Evolutionary conservation across 2,113 vertebrate genomes (phyloP).

Genomic region (Anseranas semipalmata): DNA sequence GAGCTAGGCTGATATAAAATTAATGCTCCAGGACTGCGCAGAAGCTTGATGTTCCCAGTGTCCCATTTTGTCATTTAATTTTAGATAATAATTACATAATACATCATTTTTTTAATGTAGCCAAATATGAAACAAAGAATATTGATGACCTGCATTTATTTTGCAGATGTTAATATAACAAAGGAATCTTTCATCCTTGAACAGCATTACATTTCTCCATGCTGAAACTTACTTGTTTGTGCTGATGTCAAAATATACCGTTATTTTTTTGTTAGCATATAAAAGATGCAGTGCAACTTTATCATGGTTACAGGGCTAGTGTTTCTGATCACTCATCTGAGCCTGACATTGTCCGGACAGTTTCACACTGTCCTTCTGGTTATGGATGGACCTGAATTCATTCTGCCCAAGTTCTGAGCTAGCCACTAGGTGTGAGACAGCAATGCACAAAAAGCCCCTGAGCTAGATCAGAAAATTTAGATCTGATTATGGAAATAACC

Average conservation of each 20-base stretch:
- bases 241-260: not conserved
- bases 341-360: not conserved
- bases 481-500: not conserved
- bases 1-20: not conserved
- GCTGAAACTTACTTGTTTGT: not conserved
- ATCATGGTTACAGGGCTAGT: not conserved
- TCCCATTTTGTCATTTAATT: constrained; percentile 52
- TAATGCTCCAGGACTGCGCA: not conserved
- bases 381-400: not conserved
- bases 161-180: not conserved
- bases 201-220: not conserved
- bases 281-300: not conserved
- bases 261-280: not conserved
- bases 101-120: constrained; percentile 42
- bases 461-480: not conserved
- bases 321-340: not conserved
- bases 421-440: not conserved
- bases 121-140: constrained; percentile 44
- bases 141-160: constrained; percentile 37
- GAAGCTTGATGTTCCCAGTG: constrained; percentile 9
- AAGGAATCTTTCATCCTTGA: not conserved
- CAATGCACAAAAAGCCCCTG: not conserved
- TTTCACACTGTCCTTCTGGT: not conserved
- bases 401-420: not conserved
- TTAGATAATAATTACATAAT: constrained; percentile 52